Percentiles rank a stretch among this genome's conserved stretches.
Conservation (phyloP, 2,888 invertebrate genomes). For the Tetheella fluctuosa region DNA sequence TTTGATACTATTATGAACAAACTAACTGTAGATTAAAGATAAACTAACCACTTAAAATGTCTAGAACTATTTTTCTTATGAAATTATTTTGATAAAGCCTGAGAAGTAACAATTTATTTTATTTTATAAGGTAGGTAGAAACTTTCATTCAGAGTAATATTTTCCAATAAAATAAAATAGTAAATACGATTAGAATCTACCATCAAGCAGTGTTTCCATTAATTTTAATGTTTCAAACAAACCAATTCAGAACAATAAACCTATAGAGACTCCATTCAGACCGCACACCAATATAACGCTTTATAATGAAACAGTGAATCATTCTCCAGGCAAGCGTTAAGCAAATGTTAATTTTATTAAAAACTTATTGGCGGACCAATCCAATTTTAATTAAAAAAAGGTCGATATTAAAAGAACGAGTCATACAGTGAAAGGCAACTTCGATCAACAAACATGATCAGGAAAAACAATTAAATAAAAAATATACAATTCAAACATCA, state of each 20-base stretch:
- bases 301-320: neutral
- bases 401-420: constrained; percentile 32
- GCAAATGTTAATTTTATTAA: constrained; percentile 11
- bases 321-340: constrained; percentile 1
- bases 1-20: no score
- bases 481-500: constrained; percentile 43
- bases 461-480: constrained; percentile 50
- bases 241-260: constrained; percentile 41
- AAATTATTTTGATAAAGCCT: no score
- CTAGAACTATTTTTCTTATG: no score
- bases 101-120: no score
- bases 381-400: constrained; percentile 33
- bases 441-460: constrained; percentile 37
- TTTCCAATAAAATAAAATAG: constrained; percentile 35
- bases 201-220: constrained; percentile 59
- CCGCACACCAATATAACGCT: constrained; percentile 22
- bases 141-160: neutral
- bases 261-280: constrained; percentile 39
- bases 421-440: constrained; percentile 33
- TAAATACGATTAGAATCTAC: constrained; percentile 57
- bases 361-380: neutral
- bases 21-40: no score
- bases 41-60: no score
- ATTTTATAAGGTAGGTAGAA: neutral
- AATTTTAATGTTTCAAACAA: constrained; percentile 58